A percentile compares a stretch with the other conserved stretches of the same genome.
Evolutionary conservation across 2,113 vertebrate species (phyloP).

Genomic region (Microcebus ravelobensis): DNA sequence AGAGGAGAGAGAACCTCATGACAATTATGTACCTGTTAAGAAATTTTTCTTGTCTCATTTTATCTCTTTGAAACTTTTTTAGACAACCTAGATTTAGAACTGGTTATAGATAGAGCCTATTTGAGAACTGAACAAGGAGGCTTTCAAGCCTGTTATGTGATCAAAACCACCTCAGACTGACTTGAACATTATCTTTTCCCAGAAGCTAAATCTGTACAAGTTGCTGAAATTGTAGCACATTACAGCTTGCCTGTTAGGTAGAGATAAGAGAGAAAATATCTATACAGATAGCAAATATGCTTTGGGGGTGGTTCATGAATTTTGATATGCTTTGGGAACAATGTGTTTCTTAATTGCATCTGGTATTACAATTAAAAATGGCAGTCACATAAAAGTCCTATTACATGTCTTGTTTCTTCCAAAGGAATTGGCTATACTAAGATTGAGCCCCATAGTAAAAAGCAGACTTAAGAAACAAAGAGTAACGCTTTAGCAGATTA

Average conservation of each 20-base stretch:
- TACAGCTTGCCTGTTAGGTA: background rate
- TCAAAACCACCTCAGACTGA: background rate
- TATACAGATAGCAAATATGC: background rate
- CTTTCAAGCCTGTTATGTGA: background rate
- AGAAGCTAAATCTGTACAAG: background rate
- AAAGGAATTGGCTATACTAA: conserved; percentile 40
- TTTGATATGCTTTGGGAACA: conserved; percentile 33
- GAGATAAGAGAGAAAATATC: conserved; percentile 1
- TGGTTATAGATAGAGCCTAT: background rate
- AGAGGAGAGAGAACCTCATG: background rate
- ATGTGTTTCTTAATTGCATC: background rate
- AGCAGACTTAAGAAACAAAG: conserved; percentile 46
- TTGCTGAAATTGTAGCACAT: background rate
- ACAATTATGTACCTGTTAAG: background rate
- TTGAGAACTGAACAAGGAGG: background rate
- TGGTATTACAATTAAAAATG: conserved; percentile 34
- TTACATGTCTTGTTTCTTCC: conserved; percentile 37
- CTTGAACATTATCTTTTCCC: conserved; percentile 8
- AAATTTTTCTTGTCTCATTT: background rate
- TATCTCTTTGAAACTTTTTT: background rate
- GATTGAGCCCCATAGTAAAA: conserved; percentile 10
- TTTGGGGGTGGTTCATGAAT: background rate
- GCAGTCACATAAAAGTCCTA: background rate
- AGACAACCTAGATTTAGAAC: background rate
- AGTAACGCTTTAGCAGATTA: conserved; percentile 47